Percentiles rank a stretch among this genome's conserved stretches.
Evolutionary conservation across 2,113 vertebrate genomes (phyloP).

Genomic region (Chunga burmeisteri): DNA sequence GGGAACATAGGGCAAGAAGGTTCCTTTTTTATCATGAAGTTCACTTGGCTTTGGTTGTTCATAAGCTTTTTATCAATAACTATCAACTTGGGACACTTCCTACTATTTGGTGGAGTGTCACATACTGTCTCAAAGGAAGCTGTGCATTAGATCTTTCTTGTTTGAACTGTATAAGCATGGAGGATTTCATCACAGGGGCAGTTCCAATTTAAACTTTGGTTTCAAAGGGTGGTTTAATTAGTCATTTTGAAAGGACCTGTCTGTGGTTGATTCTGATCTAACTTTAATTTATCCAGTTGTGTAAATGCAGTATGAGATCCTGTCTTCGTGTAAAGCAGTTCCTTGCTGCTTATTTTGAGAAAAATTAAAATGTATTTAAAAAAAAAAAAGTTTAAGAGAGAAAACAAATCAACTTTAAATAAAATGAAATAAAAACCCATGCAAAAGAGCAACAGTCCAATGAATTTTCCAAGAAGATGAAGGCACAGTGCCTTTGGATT

Average conservation of each 20-base stretch:
- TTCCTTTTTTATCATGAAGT: not conserved
- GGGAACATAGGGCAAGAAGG: not conserved
- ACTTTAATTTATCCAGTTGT: not conserved
- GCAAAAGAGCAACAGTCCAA: not conserved
- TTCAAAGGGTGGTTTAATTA: constrained; percentile 6
- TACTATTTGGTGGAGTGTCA: not conserved
- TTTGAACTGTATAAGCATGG: not conserved
- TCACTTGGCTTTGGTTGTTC: not conserved
- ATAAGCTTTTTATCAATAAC: not conserved
- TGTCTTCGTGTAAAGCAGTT: not conserved
- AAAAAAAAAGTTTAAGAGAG: not conserved
- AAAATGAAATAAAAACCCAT: not conserved
- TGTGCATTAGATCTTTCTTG: not conserved
- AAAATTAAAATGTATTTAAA: not conserved
- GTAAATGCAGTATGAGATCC: not conserved
- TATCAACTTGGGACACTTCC: not conserved
- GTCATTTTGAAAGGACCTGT: not conserved
- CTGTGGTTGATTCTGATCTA: not conserved
- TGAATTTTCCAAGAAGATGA: constrained; percentile 29
- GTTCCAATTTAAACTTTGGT: not conserved
- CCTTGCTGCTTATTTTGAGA: not conserved
- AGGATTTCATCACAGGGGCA: not conserved
- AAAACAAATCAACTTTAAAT: not conserved
- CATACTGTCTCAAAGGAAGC: not conserved
- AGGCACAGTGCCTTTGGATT: constrained; percentile 48